Conservation (phyloP, 2,113 vertebrate genomes). For the Corythornis vintsioides region DNA sequence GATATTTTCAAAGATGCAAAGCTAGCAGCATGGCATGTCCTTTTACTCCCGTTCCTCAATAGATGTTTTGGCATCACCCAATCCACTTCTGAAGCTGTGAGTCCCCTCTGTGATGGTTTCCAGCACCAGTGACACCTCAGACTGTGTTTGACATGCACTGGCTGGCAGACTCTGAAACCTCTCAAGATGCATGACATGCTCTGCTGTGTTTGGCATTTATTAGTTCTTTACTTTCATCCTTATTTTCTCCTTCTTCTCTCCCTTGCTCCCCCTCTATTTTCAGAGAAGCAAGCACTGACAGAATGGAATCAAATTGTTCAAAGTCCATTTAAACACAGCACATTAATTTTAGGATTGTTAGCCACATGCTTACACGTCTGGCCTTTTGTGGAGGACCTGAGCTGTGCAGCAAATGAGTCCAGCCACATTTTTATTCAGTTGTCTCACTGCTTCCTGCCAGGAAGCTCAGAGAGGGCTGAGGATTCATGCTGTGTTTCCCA, state of each 20-base stretch:
- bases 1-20: not conserved
- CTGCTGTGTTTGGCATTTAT: not conserved
- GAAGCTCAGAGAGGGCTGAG: not conserved
- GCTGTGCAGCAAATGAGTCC: not conserved
- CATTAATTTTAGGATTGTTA: constrained; percentile 28
- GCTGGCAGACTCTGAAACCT: not conserved
- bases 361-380: not conserved
- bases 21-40: fast-evolving
- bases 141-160: not conserved
- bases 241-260: not conserved
- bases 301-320: not conserved
- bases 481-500: not conserved
- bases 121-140: not conserved
- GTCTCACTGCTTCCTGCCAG: not conserved
- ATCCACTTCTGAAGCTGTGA: not conserved
- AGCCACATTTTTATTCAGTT: not conserved
- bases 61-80: not conserved
- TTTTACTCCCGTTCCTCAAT: not conserved
- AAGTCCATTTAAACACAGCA: constrained; percentile 4
- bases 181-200: not conserved
- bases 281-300: not conserved
- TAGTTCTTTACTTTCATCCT: not conserved
- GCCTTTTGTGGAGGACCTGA: not conserved
- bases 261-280: not conserved
- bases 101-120: not conserved